Conservation (phyloP, 2,797 vertebrate species). For the Coranthus polyacanthus region DNA sequence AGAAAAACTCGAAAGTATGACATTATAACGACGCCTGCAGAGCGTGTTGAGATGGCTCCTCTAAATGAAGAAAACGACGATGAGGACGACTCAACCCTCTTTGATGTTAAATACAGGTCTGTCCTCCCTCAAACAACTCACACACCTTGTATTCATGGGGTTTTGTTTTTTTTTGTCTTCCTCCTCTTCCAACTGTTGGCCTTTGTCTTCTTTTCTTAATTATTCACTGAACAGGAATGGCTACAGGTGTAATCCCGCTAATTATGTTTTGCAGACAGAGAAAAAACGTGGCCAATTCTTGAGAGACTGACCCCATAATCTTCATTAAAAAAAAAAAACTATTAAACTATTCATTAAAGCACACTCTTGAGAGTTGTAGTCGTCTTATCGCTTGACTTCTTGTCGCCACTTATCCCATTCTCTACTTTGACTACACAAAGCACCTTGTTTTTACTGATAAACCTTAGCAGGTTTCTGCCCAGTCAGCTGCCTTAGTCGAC, state of each 20-base stretch:
- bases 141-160: too few relatives aligned
- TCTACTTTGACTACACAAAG: too few relatives aligned
- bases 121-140: conserved; percentile 16
- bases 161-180: too few relatives aligned
- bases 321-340: not conserved
- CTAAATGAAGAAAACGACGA: conserved; percentile 95
- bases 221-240: not conserved
- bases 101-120: conserved; percentile 97
- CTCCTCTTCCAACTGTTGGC: too few relatives aligned
- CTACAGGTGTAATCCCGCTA: not conserved
- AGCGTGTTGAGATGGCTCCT: conserved; percentile 96
- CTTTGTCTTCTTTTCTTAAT: not conserved
- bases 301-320: not conserved
- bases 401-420: too few relatives aligned
- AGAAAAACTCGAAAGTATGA: conserved; percentile 97
- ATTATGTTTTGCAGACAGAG: not conserved
- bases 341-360: not conserved
- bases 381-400: too few relatives aligned
- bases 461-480: too few relatives aligned
- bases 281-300: not conserved
- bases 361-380: not conserved
- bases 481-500: too few relatives aligned
- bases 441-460: too few relatives aligned
- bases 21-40: conserved; percentile 96
- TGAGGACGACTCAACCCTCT: conserved; percentile 95